Percentiles rank a stretch among this genome's conserved stretches.
These are phyloP conservation scores for Tanypteryx hageni DNA, from an alignment of 2,888 invertebrate genomes.

Conservation along the genomic window DNA sequence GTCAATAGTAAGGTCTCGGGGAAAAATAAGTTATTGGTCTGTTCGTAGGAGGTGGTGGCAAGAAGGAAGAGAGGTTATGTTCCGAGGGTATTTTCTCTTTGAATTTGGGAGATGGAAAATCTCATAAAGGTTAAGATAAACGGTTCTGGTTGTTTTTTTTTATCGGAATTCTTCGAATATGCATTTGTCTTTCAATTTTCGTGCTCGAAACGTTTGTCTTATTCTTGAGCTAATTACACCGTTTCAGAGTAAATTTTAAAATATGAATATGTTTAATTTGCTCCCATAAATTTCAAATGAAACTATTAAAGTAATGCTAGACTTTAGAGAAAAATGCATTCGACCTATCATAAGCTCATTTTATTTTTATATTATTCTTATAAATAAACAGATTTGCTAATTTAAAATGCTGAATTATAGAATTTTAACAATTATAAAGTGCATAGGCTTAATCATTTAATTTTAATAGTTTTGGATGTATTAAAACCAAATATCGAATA, in stretches of 20 bases:
- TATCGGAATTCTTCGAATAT: neutral
- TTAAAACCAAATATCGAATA: neutral
- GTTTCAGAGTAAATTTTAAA: neutral
- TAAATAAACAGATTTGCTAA: no score
- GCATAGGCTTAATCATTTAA: neutral
- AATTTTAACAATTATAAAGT: neutral
- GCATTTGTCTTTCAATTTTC: slow-evolving; percentile 1
- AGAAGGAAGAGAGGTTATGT: neutral
- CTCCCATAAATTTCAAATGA: neutral
- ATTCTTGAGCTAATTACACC: neutral
- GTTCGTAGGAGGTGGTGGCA: neutral
- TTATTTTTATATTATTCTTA: no score
- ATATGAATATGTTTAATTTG: neutral
- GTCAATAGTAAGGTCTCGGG: slow-evolving; percentile 21
- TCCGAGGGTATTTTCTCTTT: neutral
- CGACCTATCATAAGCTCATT: neutral
- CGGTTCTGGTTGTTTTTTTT: neutral
- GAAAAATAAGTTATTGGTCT: slow-evolving; percentile 21
- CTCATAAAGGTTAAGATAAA: slow-evolving; percentile 32
- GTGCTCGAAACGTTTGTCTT: neutral
- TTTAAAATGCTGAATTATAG: neutral
- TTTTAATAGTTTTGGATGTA: neutral
- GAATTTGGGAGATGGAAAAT: slow-evolving; percentile 23
- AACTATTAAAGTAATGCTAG: neutral
- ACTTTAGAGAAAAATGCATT: neutral